phyloP scores from a whole-genome alignment of 2,113 vertebrate species.

The Vanacampus margaritifer region DNA sequence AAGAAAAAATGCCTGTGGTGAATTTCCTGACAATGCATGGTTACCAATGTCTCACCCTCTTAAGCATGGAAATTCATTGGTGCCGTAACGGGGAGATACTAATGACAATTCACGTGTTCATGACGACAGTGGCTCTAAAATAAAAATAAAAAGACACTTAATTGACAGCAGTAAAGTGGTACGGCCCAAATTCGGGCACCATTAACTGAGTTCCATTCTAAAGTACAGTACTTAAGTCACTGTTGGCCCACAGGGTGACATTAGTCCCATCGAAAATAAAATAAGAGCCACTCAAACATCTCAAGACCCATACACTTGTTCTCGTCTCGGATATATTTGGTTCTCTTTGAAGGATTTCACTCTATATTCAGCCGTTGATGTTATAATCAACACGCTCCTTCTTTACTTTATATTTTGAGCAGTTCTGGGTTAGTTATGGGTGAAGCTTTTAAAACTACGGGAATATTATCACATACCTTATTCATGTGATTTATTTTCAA shows the following conservation, averaged over 20 bases:
- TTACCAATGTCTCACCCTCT: not conserved
- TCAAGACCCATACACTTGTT: not conserved
- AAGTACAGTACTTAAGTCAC: not conserved
- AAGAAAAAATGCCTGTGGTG: slow-evolving; percentile 45
- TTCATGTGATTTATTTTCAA: not conserved
- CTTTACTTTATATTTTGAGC: not conserved
- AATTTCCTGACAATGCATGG: slow-evolving; percentile 26
- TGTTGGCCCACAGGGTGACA: not conserved
- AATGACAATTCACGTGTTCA: not conserved
- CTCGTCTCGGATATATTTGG: not conserved
- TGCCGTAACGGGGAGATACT: not conserved
- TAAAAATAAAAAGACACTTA: too few species aligned
- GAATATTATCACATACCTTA: not conserved
- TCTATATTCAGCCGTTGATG: not conserved
- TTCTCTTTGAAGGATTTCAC: not conserved
- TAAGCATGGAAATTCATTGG: not conserved
- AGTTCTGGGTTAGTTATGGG: not conserved
- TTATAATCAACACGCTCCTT: not conserved
- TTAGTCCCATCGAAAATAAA: not conserved
- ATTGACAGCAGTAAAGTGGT: too few species aligned
- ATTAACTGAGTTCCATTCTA: not conserved
- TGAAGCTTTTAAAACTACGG: not conserved
- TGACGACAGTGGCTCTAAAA: not conserved
- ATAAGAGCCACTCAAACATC: not conserved
- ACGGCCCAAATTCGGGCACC: too few species aligned